Conservation (phyloP, 2,797 vertebrate species). For the Coreius guichenoti region DNA sequence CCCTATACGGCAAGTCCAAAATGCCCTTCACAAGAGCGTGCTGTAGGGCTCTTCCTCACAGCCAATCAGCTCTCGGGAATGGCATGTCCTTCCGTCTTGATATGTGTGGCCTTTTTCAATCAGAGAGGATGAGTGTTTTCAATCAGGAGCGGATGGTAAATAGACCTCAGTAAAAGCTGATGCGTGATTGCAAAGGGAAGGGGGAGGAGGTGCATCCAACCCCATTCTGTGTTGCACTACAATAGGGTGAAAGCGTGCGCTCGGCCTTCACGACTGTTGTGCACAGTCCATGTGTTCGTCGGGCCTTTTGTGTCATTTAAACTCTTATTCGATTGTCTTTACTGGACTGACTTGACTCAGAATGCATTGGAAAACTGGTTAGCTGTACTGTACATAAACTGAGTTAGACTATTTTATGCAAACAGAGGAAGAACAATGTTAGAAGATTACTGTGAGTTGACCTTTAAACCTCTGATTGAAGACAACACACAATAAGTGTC, state of each 20-base stretch:
- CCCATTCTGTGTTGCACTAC: conserved; percentile 34
- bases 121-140: conserved; percentile 63
- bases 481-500: background rate
- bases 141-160: conserved; percentile 60
- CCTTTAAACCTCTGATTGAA: conserved; percentile 2
- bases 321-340: conserved; percentile 6
- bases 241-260: background rate
- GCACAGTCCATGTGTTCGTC: background rate
- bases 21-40: conserved; percentile 53
- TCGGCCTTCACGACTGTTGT: conserved; percentile 27
- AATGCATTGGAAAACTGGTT: no score
- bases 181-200: conserved; percentile 58
- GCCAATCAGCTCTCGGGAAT: conserved; percentile 55
- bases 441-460: background rate
- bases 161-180: conserved; percentile 57
- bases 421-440: background rate
- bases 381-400: background rate
- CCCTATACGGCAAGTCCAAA: conserved; percentile 56
- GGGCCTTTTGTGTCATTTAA: conserved; percentile 15
- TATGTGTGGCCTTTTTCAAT: conserved; percentile 61
- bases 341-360: background rate
- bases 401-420: no score
- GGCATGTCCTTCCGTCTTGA: conserved; percentile 51
- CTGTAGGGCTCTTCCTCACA: conserved; percentile 47
- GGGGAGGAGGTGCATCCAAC: conserved; percentile 22